Evolutionary conservation across 2,888 invertebrate species (phyloP).

Genomic region (Balanococcus diminutus): DNA sequence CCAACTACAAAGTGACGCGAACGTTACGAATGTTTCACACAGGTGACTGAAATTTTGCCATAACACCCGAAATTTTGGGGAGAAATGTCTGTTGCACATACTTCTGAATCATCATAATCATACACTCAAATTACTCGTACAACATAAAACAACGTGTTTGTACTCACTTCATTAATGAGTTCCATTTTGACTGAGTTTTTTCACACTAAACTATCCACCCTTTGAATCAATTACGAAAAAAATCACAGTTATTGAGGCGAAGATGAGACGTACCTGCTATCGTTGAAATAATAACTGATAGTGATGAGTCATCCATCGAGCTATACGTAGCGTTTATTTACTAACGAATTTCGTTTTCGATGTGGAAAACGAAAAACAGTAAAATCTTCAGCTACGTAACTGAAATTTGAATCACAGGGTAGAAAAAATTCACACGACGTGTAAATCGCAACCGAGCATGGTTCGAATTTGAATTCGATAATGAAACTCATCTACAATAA

Average conservation of each 20-base stretch:
- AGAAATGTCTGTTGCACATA: background rate
- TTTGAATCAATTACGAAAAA: background rate
- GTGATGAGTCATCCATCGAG: background rate
- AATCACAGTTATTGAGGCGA: background rate
- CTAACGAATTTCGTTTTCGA: background rate
- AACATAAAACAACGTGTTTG: background rate
- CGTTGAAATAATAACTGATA: background rate
- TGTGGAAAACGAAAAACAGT: constrained; percentile 8
- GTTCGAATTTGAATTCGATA: background rate
- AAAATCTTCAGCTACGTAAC: background rate
- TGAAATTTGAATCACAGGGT: background rate
- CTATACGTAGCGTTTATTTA: background rate
- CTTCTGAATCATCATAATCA: background rate
- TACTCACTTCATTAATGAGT: background rate
- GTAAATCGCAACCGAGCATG: background rate
- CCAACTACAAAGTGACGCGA: background rate
- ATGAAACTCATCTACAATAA: background rate
- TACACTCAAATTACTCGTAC: background rate
- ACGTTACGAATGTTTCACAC: background rate
- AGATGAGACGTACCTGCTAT: background rate
- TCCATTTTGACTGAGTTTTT: background rate
- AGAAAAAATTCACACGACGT: background rate
- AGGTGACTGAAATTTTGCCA: background rate
- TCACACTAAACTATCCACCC: background rate
- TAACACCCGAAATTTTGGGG: background rate